Evolutionary conservation across 2,888 invertebrate species (phyloP).

Genomic region (Corythucha ciliata): DNA sequence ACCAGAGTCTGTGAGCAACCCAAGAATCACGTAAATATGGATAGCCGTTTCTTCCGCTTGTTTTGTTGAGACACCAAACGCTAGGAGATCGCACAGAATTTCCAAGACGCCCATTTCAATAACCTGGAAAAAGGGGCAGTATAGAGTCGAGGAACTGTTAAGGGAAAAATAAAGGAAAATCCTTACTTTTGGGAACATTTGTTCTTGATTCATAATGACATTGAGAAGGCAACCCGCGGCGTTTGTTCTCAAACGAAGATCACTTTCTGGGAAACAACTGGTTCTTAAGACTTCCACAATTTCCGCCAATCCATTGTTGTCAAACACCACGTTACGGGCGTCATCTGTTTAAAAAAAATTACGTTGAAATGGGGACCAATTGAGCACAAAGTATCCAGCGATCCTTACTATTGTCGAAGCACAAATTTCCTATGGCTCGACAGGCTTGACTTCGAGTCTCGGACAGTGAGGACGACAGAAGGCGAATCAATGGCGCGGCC

Average conservation of each 20-base stretch:
- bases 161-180: not conserved
- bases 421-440: slow-evolving; percentile 78
- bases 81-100: slow-evolving; percentile 44
- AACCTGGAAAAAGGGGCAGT: no score
- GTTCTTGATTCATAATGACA: slow-evolving; percentile 63
- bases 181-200: slow-evolving; percentile 49
- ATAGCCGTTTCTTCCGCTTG: slow-evolving; percentile 46
- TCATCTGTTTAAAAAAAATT: slow-evolving; percentile 36
- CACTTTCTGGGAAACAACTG: slow-evolving; percentile 38
- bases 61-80: slow-evolving; percentile 40
- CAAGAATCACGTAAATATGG: slow-evolving; percentile 46
- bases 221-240: slow-evolving; percentile 69
- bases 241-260: slow-evolving; percentile 51
- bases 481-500: slow-evolving; percentile 29
- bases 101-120: slow-evolving; percentile 45
- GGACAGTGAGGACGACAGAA: slow-evolving; percentile 27
- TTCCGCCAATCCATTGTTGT: slow-evolving; percentile 46
- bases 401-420: slow-evolving; percentile 66
- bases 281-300: slow-evolving; percentile 41
- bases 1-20: slow-evolving; percentile 47
- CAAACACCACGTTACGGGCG: slow-evolving; percentile 39
- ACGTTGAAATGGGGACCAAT: not conserved
- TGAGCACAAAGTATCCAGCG: not conserved
- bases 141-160: no score
- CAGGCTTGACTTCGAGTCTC: slow-evolving; percentile 56